These are phyloP conservation scores for Tachina lurida DNA, from an alignment of 2,888 invertebrate species.

Conservation along the genomic window DNA sequence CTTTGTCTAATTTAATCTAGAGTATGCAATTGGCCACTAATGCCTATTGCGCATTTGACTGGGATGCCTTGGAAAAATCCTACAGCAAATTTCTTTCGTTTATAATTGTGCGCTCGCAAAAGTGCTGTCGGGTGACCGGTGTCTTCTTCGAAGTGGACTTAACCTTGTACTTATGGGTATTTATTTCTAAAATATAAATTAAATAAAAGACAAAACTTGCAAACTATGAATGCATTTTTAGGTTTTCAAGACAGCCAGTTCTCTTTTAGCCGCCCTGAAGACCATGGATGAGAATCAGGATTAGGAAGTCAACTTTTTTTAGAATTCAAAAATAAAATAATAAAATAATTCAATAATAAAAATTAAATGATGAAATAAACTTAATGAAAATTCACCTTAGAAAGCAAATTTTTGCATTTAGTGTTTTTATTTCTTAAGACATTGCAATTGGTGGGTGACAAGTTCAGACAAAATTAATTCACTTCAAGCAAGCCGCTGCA, in stretches of 20 bases:
- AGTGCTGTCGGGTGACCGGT: background rate
- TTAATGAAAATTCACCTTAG: too few species aligned
- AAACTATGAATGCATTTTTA: background rate
- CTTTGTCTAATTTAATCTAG: background rate
- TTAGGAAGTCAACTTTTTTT: background rate
- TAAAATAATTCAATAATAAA: too few species aligned
- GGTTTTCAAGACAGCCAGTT: background rate
- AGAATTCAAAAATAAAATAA: too few species aligned
- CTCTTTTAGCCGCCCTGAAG: conserved; percentile 31
- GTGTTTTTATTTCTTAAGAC: too few species aligned
- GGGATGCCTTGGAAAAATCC: background rate
- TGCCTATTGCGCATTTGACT: conserved; percentile 47
- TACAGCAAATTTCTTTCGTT: conserved; percentile 12
- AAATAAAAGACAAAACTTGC: background rate
- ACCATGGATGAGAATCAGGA: conserved; percentile 33
- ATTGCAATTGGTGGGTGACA: too few species aligned
- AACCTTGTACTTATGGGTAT: conserved; percentile 48
- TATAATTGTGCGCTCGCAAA: conserved; percentile 38
- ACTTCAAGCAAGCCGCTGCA: too few species aligned
- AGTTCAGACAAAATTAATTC: too few species aligned
- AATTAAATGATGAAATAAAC: too few species aligned
- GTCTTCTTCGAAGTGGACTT: conserved; percentile 54
- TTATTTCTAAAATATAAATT: background rate
- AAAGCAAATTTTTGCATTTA: too few species aligned
- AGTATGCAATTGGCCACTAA: conserved; percentile 17